phyloP scores from a whole-genome alignment of 1,140 invertebrate species.

The Nylanderia fulva region DNA sequence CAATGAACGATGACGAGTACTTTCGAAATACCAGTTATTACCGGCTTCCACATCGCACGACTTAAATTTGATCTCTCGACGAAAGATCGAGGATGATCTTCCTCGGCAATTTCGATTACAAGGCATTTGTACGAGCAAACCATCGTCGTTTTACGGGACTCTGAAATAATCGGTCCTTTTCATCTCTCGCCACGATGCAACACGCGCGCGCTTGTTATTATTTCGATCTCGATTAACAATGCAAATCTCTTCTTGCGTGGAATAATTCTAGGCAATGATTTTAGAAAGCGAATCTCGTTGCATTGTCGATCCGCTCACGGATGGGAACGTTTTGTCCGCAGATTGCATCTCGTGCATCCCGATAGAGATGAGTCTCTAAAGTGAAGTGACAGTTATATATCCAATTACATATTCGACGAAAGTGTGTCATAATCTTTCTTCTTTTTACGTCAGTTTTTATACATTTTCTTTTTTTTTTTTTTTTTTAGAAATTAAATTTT shows the following conservation, averaged over 20 bases:
- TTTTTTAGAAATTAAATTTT: slow-evolving; percentile 21
- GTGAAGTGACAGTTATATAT: slow-evolving; percentile 20
- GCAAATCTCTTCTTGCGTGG: slow-evolving; percentile 74
- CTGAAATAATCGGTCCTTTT: slow-evolving; percentile 70
- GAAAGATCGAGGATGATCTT: slow-evolving; percentile 58
- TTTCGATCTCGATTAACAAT: slow-evolving; percentile 79
- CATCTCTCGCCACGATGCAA: slow-evolving; percentile 58
- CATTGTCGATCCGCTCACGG: slow-evolving; percentile 56
- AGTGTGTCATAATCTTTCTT: slow-evolving; percentile 12
- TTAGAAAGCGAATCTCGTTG: slow-evolving; percentile 71
- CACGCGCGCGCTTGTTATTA: slow-evolving; percentile 66
- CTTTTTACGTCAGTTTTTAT: background rate
- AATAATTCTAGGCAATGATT: slow-evolving; percentile 76
- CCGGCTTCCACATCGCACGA: slow-evolving; percentile 21
- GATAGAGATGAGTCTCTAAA: slow-evolving; percentile 53
- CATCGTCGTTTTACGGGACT: slow-evolving; percentile 33
- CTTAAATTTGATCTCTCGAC: slow-evolving; percentile 68
- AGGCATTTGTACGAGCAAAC: slow-evolving; percentile 37
- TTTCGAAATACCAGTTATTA: slow-evolving; percentile 50
- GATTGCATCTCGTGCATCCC: slow-evolving; percentile 70
- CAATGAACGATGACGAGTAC: background rate
- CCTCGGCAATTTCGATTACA: slow-evolving; percentile 52
- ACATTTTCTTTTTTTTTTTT: background rate
- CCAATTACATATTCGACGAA: slow-evolving; percentile 18
- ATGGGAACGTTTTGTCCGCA: slow-evolving; percentile 66